phyloP scores from a whole-genome alignment of 2,888 invertebrate species.

The Quadriops clusia region DNA sequence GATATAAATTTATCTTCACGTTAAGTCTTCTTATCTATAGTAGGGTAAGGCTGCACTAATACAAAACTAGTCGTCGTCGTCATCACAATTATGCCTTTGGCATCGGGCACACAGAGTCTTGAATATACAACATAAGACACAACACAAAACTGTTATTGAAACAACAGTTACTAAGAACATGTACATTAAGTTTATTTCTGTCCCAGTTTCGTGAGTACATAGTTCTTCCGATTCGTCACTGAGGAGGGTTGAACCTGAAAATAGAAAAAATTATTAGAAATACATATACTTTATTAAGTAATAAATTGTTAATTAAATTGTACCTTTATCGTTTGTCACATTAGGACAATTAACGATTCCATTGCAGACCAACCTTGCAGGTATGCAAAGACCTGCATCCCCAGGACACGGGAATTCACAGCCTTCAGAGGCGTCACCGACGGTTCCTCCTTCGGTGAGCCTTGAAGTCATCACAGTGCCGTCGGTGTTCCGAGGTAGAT shows the following conservation, averaged over 20 bases:
- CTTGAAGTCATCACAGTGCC: slow-evolving; percentile 69
- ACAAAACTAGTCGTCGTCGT: too few species aligned
- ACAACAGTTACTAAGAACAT: slow-evolving; percentile 28
- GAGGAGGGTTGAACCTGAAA: slow-evolving; percentile 27
- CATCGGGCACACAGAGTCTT: slow-evolving; percentile 32
- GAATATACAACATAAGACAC: slow-evolving; percentile 33
- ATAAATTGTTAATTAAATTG: slow-evolving; percentile 12
- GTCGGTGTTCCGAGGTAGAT: slow-evolving; percentile 72
- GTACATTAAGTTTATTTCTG: slow-evolving; percentile 33
- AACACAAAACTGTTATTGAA: slow-evolving; percentile 26
- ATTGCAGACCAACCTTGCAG: slow-evolving; percentile 72
- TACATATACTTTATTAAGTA: neutral
- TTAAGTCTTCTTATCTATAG: too few species aligned
- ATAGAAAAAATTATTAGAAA: slow-evolving; percentile 7
- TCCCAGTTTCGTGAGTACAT: slow-evolving; percentile 37
- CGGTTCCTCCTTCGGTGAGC: slow-evolving; percentile 44
- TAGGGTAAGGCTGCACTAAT: too few species aligned
- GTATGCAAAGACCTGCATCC: slow-evolving; percentile 71
- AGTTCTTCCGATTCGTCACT: slow-evolving; percentile 70
- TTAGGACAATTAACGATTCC: slow-evolving; percentile 81
- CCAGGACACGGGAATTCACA: slow-evolving; percentile 86
- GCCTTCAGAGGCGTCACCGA: slow-evolving; percentile 39
- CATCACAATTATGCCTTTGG: too few species aligned
- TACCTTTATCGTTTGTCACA: slow-evolving; percentile 42
- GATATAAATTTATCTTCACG: too few species aligned